These are phyloP conservation scores for Drosophila tropicalis DNA, from an alignment of 1,140 invertebrate genomes.

Conservation along the genomic window DNA sequence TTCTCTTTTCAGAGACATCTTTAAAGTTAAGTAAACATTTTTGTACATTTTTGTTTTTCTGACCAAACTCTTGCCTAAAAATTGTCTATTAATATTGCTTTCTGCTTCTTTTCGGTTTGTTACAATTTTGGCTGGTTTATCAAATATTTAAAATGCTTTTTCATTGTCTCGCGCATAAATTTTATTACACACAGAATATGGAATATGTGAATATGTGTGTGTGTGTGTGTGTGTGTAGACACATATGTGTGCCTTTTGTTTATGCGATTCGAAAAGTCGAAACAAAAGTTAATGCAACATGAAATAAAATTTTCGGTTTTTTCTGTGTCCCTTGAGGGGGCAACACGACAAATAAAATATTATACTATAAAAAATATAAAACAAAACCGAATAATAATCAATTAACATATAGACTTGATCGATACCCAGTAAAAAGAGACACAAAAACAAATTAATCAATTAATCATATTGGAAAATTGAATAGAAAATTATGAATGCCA, in stretches of 20 bases:
- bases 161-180: conserved; percentile 75
- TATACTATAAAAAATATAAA: conserved; percentile 53
- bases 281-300: conserved; percentile 72
- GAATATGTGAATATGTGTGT: not conserved
- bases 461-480: no score
- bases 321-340: conserved; percentile 42
- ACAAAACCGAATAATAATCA: conserved; percentile 31
- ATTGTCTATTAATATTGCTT: conserved; percentile 3
- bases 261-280: conserved; percentile 55
- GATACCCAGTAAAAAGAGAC: not conserved
- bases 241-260: conserved; percentile 44
- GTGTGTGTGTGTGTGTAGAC: not conserved
- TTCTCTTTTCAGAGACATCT: no score
- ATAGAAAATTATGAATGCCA: no score
- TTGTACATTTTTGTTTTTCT: no score
- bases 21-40: no score
- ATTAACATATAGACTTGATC: not conserved
- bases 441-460: no score
- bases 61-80: not conserved
- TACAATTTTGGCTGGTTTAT: conserved; percentile 63
- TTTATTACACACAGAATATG: conserved; percentile 69
- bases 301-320: conserved; percentile 68
- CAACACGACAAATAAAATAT: conserved; percentile 48
- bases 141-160: conserved; percentile 74
- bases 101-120: not conserved